Conservation (phyloP, 2,888 invertebrate genomes). For the Teleogryllus oceanicus region DNA sequence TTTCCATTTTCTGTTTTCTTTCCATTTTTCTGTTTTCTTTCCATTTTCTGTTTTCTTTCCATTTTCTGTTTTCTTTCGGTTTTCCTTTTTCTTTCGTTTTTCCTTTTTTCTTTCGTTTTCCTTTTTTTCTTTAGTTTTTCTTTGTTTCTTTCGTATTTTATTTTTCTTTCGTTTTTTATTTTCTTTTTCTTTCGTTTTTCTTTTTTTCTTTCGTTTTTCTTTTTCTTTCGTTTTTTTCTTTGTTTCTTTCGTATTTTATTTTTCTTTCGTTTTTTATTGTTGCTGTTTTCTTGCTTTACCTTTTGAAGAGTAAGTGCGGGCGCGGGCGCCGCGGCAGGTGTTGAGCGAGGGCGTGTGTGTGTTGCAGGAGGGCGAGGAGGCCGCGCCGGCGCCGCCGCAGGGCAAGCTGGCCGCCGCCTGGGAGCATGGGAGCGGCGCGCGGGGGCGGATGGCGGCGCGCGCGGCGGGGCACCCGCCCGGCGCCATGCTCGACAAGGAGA, state of each 20-base stretch:
- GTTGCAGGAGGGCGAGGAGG: neutral
- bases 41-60: neutral
- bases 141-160: neutral
- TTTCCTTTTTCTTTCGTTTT: neutral
- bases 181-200: neutral
- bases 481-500: neutral
- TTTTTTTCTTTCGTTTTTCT: neutral
- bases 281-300: neutral
- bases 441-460: neutral
- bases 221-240: too few relatives aligned
- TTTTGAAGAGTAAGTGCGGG: too few relatives aligned
- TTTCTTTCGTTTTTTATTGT: too few relatives aligned
- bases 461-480: neutral
- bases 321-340: too few relatives aligned
- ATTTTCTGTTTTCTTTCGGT: neutral
- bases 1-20: neutral
- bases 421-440: constrained; percentile 21
- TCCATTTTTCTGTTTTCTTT: neutral
- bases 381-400: neutral
- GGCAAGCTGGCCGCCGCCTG: constrained; percentile 24
- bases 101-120: too few relatives aligned
- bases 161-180: neutral
- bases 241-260: too few relatives aligned
- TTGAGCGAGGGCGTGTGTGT: neutral
- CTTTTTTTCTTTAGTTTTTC: too few relatives aligned